Conservation (phyloP, 2,888 invertebrate species). For the Halictus ligatus region DNA sequence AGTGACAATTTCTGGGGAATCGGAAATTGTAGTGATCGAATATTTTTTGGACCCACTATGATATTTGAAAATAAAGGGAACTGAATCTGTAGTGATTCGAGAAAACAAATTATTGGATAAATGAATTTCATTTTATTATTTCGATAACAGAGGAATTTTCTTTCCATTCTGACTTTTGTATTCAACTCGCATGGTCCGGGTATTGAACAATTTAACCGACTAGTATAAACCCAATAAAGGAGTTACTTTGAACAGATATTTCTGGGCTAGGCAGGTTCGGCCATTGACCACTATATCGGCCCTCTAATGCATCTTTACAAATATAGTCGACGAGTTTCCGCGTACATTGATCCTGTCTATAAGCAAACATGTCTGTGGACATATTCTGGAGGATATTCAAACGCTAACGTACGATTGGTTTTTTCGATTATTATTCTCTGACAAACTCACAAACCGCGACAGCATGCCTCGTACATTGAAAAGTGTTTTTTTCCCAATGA, state of each 20-base stretch:
- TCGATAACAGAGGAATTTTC: conserved; percentile 30
- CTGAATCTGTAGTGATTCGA: too few relatives aligned
- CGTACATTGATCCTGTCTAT: conserved; percentile 1
- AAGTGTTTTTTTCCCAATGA: not conserved
- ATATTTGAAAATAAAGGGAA: not conserved
- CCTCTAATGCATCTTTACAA: conserved; percentile 31
- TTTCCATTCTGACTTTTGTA: conserved; percentile 38
- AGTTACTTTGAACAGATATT: conserved; percentile 44
- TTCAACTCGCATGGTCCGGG: not conserved
- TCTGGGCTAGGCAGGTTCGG: conserved; percentile 44
- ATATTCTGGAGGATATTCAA: not conserved
- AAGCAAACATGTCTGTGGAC: not conserved
- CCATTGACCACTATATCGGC: conserved; percentile 30
- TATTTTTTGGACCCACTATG: not conserved
- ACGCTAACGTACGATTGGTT: not conserved
- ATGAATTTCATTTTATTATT: not conserved
- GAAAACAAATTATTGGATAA: not conserved
- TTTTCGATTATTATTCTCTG: not conserved
- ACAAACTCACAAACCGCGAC: not conserved
- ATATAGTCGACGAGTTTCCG: conserved; percentile 20
- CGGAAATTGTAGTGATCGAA: too few relatives aligned
- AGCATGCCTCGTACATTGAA: not conserved
- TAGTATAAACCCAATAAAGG: conserved; percentile 38
- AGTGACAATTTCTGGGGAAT: too few relatives aligned
- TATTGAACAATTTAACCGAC: conserved; percentile 45